Evolutionary conservation across 2,888 invertebrate genomes (phyloP).

Genomic region (Polymixis flavicincta): DNA sequence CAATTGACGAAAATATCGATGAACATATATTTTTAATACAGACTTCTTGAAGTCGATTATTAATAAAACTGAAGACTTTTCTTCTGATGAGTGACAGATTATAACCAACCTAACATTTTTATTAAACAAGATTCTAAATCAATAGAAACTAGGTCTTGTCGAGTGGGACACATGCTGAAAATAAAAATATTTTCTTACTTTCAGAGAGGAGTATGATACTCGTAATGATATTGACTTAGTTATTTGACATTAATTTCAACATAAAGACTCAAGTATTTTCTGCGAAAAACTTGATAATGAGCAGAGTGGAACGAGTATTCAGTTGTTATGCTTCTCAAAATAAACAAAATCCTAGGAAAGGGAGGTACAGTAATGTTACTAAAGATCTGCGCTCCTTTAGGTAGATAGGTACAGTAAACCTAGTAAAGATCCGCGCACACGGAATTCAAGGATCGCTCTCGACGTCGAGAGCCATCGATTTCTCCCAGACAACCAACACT

Average conservation of each 20-base stretch:
- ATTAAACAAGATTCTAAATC: not conserved
- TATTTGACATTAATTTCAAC: conserved; percentile 23
- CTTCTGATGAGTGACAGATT: not conserved
- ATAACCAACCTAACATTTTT: not conserved
- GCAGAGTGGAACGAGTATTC: not conserved
- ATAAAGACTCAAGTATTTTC: conserved; percentile 8
- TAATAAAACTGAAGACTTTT: not conserved
- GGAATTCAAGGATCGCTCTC: conserved; percentile 42
- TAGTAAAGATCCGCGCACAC: conserved; percentile 23
- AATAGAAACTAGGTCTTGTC: not conserved
- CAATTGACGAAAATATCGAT: no score
- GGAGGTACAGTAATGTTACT: not conserved
- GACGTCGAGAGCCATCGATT: conserved; percentile 70
- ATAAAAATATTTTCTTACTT: conserved; percentile 13
- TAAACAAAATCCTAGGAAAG: not conserved
- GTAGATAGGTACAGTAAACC: not conserved
- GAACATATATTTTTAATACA: no score
- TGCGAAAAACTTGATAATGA: not conserved
- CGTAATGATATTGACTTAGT: conserved; percentile 14
- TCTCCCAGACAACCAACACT: conserved; percentile 59
- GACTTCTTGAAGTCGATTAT: not conserved
- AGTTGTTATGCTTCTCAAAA: conserved; percentile 9
- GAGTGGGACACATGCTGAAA: not conserved
- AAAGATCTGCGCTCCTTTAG: not conserved
- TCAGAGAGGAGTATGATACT: not conserved